Evolutionary conservation across 1,140 invertebrate species (phyloP), one percentile per base, ranked within the genome.

Genomic region (Bombus sylvicola): DNA sequence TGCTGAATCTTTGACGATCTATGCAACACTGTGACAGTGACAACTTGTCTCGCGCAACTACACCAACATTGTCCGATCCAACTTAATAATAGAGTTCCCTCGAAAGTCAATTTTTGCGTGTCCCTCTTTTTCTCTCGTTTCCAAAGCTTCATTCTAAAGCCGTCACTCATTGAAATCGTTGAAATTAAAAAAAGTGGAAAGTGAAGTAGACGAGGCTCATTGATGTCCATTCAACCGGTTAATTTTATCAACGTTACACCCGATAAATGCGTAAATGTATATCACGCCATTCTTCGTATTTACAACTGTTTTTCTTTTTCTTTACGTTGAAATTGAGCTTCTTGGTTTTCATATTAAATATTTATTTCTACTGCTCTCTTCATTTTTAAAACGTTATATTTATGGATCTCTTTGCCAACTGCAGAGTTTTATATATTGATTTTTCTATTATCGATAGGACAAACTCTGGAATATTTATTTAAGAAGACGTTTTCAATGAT

Each of bases 31-130:
- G 62, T 62, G 71, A 82, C 81, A 82, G 71, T 83, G 81, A 77
- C 81, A 68, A 77, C 81, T 68, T 57, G 81, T 81, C 53, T 73
- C 53, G 68, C 10, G 15, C 43, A 83, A n/a, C 68, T n/a, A 53
- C 59, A 39, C 64, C 68, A 39, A 10, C 53, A 81, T 81, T 81
- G 57, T 82, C 39, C 81, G 69, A 22, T 57, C 18, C 39, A 73
- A 75, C n/a, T 83, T 57, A 47, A 68, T 83, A 83, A 68, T 57
- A 77, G 73, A 77, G 43, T 37, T 59, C 75, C 57, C 28, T 66
- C 37, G 62, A 31, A 77, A 83, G 74, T 77, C 73, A 66, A 68
- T 77, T 47, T 43, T 57, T 28, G 25, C 37, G 13, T 37, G 81
- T n/a, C 71, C 31, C 43, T 74, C 66, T 53, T 64, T 18, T 41